phyloP scores from a whole-genome alignment of 2,888 invertebrate species.

The Malacosoma neustria region DNA sequence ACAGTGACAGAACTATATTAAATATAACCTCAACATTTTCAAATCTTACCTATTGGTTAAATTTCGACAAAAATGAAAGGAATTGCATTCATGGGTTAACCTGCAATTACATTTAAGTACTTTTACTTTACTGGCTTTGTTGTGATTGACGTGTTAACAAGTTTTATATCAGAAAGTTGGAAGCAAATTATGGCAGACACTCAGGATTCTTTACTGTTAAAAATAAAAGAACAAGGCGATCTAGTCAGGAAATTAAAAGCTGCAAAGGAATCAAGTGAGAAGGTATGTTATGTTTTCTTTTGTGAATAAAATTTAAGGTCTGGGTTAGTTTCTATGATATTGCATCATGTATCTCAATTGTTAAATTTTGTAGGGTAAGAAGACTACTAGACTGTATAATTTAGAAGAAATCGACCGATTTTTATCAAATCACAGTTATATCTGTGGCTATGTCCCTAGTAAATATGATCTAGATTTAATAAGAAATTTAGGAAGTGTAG shows the following conservation, averaged over 20 bases:
- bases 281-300: constrained; percentile 72
- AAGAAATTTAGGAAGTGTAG: constrained; percentile 36
- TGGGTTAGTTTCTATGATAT: constrained; percentile 8
- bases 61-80: constrained; percentile 40
- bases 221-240: constrained; percentile 82
- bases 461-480: constrained; percentile 58
- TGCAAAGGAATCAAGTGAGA: constrained; percentile 83
- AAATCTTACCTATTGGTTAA: background rate
- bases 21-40: constrained; percentile 5
- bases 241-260: constrained; percentile 87
- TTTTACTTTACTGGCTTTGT: constrained; percentile 27
- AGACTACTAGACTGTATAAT: constrained; percentile 26
- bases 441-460: constrained; percentile 72
- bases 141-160: constrained; percentile 14
- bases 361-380: constrained; percentile 44
- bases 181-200: constrained; percentile 42
- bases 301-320: constrained; percentile 4
- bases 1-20: too few relatives aligned
- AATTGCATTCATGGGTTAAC: constrained; percentile 31
- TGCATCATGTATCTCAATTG: constrained; percentile 29
- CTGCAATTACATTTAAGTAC: constrained; percentile 39
- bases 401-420: constrained; percentile 50
- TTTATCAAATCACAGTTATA: constrained; percentile 72
- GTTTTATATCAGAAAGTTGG: constrained; percentile 2
- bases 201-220: constrained; percentile 45